Percentiles rank a stretch among this genome's conserved stretches.
These are phyloP conservation scores for Brachyopa scutellaris DNA, from an alignment of 2,888 invertebrate species.

Conservation along the genomic window DNA sequence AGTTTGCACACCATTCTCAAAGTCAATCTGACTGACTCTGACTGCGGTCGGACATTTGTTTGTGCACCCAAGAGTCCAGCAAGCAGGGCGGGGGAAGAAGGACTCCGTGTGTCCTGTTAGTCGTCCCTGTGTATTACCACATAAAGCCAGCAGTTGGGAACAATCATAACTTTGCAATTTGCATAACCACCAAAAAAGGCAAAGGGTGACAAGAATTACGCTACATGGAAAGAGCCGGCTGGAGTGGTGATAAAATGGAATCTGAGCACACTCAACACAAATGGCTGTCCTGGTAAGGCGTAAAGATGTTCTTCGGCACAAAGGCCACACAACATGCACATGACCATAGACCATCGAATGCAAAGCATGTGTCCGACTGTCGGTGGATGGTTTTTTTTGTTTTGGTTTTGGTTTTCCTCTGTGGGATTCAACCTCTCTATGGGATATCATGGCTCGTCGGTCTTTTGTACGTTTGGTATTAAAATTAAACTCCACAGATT, in stretches of 20 bases:
- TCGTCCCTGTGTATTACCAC: slow-evolving; percentile 39
- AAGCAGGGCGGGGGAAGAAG: too few species aligned
- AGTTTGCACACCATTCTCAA: slow-evolving; percentile 63
- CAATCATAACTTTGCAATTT: slow-evolving; percentile 72
- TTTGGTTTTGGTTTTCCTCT: too few species aligned
- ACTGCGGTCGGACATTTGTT: slow-evolving; percentile 70
- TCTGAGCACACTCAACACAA: slow-evolving; percentile 26
- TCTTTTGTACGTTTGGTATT: too few species aligned
- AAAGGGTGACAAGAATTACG: slow-evolving; percentile 14
- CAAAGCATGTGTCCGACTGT: slow-evolving; percentile 7
- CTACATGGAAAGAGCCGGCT: neutral
- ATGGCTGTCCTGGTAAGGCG: slow-evolving; percentile 28
- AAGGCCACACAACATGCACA: slow-evolving; percentile 11
- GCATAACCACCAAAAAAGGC: slow-evolving; percentile 68
- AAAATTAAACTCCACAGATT: too few species aligned
- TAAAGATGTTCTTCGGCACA: slow-evolving; percentile 27
- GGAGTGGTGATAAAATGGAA: slow-evolving; percentile 25
- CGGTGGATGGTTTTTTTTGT: neutral
- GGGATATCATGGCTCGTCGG: too few species aligned
- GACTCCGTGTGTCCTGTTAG: too few species aligned
- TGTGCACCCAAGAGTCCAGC: slow-evolving; percentile 27
- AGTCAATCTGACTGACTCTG: slow-evolving; percentile 72
- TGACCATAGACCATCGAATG: neutral
- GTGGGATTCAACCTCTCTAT: too few species aligned
- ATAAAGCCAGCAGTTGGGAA: slow-evolving; percentile 60